Conservation (phyloP, 2,888 invertebrate genomes). For the Xylophagus ater region DNA sequence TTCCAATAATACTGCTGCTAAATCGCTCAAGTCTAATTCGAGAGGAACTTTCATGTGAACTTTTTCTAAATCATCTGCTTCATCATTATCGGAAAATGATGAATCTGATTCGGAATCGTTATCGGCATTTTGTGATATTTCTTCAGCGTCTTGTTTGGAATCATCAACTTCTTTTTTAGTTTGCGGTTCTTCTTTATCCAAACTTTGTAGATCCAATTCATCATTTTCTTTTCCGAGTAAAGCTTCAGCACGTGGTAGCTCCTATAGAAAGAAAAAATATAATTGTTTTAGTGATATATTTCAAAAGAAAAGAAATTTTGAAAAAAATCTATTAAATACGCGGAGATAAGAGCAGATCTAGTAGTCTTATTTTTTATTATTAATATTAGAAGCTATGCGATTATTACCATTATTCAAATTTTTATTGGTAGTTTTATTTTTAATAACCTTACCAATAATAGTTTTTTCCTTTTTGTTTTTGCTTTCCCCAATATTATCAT, state of each 20-base stretch:
- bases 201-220: conserved; percentile 30
- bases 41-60: conserved; percentile 61
- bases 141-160: conserved; percentile 21
- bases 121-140: conserved; percentile 9
- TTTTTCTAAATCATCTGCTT: conserved; percentile 47
- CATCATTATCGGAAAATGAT: conserved; percentile 48
- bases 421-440: no score
- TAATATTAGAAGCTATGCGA: no score
- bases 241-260: conserved; percentile 38
- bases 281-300: no score
- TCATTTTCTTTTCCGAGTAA: conserved; percentile 37
- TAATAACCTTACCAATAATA: no score
- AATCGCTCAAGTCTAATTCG: conserved; percentile 71
- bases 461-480: no score
- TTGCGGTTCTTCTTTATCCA: conserved; percentile 28
- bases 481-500: no score
- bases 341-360: no score
- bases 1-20: conserved; percentile 62
- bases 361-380: no score
- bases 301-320: no score
- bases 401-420: no score
- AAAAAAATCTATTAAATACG: no score
- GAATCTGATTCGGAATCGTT: conserved; percentile 41
- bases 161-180: conserved; percentile 26
- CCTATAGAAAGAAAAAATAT: conserved; percentile 25